Conservation (phyloP, 2,888 invertebrate genomes). For the Macaria liturata region DNA sequence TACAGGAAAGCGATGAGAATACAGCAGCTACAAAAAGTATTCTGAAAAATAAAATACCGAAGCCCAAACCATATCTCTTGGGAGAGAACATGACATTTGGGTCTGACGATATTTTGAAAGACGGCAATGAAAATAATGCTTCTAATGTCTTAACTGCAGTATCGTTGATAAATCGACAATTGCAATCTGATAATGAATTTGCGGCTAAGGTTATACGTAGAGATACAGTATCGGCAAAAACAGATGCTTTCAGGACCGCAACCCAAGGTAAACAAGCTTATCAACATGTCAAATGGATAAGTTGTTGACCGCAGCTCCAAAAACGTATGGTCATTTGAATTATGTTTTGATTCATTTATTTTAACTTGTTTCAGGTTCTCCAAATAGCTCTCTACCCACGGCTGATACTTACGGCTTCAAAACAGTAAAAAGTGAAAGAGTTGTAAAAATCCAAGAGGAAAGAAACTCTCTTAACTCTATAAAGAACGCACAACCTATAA, state of each 20-base stretch:
- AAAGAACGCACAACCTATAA: conserved; percentile 46
- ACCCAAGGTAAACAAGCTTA: conserved; percentile 52
- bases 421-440: conserved; percentile 29
- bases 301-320: too few relatives aligned
- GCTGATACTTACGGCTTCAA: conserved; percentile 25
- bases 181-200: conserved; percentile 55
- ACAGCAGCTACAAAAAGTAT: conserved; percentile 86
- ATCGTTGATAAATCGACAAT: conserved; percentile 67
- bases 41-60: conserved; percentile 88
- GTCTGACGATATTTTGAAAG: conserved; percentile 43
- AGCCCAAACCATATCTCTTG: conserved; percentile 89
- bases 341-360: background rate
- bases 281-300: too few relatives aligned
- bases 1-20: conserved; percentile 76
- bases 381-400: conserved; percentile 22
- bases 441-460: conserved; percentile 33
- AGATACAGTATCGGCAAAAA: conserved; percentile 44
- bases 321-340: too few relatives aligned
- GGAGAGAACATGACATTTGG: conserved; percentile 85
- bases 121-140: conserved; percentile 39
- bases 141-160: conserved; percentile 55
- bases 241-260: conserved; percentile 51
- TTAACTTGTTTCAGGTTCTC: conserved; percentile 38
- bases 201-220: conserved; percentile 43
- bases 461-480: conserved; percentile 23